Evolutionary conservation across 2,888 invertebrate genomes (phyloP).

Genomic region (Philhelius pedissequus): DNA sequence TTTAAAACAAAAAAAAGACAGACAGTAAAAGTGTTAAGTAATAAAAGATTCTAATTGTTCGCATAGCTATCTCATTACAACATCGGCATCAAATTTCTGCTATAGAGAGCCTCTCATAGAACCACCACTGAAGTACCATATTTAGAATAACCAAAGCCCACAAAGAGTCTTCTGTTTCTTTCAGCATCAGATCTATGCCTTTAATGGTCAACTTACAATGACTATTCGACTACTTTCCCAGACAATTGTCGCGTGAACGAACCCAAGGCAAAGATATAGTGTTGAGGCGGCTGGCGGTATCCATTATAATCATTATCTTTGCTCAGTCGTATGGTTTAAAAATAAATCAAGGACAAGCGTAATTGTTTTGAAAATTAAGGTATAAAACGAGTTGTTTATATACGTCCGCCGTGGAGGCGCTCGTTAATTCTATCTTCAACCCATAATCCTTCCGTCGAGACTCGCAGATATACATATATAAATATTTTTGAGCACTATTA

Average conservation of each 20-base stretch:
- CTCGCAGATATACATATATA: background rate
- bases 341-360: conserved; percentile 65
- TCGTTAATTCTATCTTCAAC: conserved; percentile 12
- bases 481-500: conserved; percentile 6
- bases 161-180: conserved; percentile 21
- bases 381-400: conserved; percentile 39
- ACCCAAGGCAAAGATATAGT: background rate
- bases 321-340: conserved; percentile 40
- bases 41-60: conserved; percentile 60
- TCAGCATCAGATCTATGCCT: background rate
- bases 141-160: background rate
- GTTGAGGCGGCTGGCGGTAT: conserved; percentile 10
- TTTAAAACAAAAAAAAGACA: background rate
- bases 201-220: conserved; percentile 16
- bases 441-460: conserved; percentile 20
- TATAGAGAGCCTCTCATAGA: background rate
- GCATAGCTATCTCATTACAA: conserved; percentile 53
- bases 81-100: conserved; percentile 27
- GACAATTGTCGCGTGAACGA: conserved; percentile 41
- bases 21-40: conserved; percentile 41
- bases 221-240: conserved; percentile 24
- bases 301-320: conserved; percentile 34
- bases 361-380: conserved; percentile 64
- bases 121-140: background rate
- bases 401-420: conserved; percentile 7